Evolutionary conservation across 2,888 invertebrate genomes (phyloP), one percentile per base, ranked within the genome.

Genomic region (Drosophila borealis): DNA sequence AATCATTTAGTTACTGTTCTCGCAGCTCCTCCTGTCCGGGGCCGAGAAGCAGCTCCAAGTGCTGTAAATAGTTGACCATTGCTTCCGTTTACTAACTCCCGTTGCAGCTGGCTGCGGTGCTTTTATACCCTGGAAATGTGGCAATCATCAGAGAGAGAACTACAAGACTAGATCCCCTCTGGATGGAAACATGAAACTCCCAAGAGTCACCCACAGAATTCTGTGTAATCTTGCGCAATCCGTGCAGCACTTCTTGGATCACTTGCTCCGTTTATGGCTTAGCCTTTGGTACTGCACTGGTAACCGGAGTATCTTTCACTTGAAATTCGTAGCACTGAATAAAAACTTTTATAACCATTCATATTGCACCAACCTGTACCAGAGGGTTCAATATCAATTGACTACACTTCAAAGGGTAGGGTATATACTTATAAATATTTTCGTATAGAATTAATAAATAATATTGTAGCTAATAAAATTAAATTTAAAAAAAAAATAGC

Each of bases 51-150:
- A 54, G 19, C 62, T 41, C 64, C 41, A 69, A 41, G 25, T 44
- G 42, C 25, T 64, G 65, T 70, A 45, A 17, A 68, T 70, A 39
- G 33, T 41, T 70, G 49, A 44, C 60, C 82, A 81, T 78, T 68
- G 70, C 70, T 84, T 84, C 85, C 85, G 80, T 63, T 75, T 29
- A 81, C 74, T 87, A 63, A 84, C 85, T 87, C 80, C 85, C 89
- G 80, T 39, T 86, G 46, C 50, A 1, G 29, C 6, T 19, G n/a
- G 29, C 21, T 6, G 4, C 41, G 21, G 9, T 25, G 57, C 79
- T 87, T 86, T 80, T 86, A 86, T 86, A 89, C 61, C 59, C 63
- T 67, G 68, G 4, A 62, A 70, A 45, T 61, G 37, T 51, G n/a
- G 19, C 39, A 61, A 78, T 48, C 39, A 59, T 42, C 46, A 51